Evolutionary conservation across 1,140 invertebrate species (phyloP), one percentile per base, ranked within the genome.

Genomic region (Drosophila ohnishii): DNA sequence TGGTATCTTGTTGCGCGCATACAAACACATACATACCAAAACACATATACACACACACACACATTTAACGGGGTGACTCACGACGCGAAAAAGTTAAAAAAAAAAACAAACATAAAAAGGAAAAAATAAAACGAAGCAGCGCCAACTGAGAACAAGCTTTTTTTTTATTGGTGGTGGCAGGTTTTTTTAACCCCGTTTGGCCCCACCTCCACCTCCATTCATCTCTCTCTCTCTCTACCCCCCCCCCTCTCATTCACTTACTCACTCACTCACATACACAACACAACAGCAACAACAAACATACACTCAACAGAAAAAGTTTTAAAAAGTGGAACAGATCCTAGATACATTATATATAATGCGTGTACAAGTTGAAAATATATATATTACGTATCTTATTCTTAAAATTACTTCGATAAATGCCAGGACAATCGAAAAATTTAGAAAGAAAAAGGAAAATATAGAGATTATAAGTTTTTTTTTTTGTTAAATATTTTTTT

Each of bases 271-370:
- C 11, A 57, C 14, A 66, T 25, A 59, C 16, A 48, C 50, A 19
- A 40, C 32, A 53, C 48, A 37, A 28, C 25, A 25, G 13, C 45
- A 47, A 47, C 45, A 47, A 28, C 13, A 47, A 30, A 44, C 48
- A 40, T 11, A 66, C 6, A 55, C 25, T 44, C 34, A 56, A 42
- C 44, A 25, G 45, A 67, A 64, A 44, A 60, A 62, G 25, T 50
- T 19, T 44, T 16, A 55, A 45, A 50, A 40, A 50, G 56, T 64
- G 44, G 48, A 59, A 73, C 65, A 86, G 62, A 81, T 82, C 87
- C 90, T 79, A 91, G 84, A 90, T 79, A 91, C 90, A 91, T 91
- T 91, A 91, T 91, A 91, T 90, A 86, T 83, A 88, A 91, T 91
- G 90, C 90, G 90, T 91, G 90, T 90, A 87, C 74, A 91, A 87